These are phyloP conservation scores for Orchestes rusci DNA, from an alignment of 2,888 invertebrate species.

Conservation along the genomic window DNA sequence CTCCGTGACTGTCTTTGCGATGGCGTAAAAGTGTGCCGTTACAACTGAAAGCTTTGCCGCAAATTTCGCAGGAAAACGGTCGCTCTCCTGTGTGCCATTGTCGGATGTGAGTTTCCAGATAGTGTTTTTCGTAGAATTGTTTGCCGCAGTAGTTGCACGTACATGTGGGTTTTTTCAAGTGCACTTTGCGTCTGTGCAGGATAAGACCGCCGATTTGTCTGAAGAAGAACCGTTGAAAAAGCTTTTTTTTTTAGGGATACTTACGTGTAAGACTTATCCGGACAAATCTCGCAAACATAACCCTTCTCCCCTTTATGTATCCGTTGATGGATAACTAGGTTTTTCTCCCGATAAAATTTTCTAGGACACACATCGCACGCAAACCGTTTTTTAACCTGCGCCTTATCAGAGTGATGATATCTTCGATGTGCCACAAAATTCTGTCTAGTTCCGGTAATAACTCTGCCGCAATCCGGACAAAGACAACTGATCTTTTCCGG, in stretches of 20 bases:
- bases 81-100: slow-evolving; percentile 24
- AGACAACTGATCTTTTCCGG: slow-evolving; percentile 23
- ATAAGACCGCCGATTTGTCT: slow-evolving; percentile 23
- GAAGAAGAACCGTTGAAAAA: no score
- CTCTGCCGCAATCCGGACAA: slow-evolving; percentile 22
- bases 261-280: slow-evolving; percentile 24
- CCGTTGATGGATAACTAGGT: slow-evolving; percentile 19
- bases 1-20: slow-evolving; percentile 21
- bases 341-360: slow-evolving; percentile 20
- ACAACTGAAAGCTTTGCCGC: slow-evolving; percentile 22
- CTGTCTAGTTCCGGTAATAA: slow-evolving; percentile 21
- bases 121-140: slow-evolving; percentile 21
- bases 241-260: slow-evolving; percentile 1
- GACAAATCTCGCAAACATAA: slow-evolving; percentile 23
- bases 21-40: slow-evolving; percentile 21
- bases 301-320: slow-evolving; percentile 26
- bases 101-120: slow-evolving; percentile 22
- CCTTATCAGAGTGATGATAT: slow-evolving; percentile 23
- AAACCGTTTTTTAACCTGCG: slow-evolving; percentile 21
- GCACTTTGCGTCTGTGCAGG: slow-evolving; percentile 22
- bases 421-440: slow-evolving; percentile 22
- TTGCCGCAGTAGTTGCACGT: slow-evolving; percentile 23
- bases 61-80: slow-evolving; percentile 24
- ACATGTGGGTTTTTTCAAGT: slow-evolving; percentile 19
- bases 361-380: slow-evolving; percentile 23